Evolutionary conservation across 2,113 vertebrate genomes (phyloP).

Genomic region (Fregata magnificens): DNA sequence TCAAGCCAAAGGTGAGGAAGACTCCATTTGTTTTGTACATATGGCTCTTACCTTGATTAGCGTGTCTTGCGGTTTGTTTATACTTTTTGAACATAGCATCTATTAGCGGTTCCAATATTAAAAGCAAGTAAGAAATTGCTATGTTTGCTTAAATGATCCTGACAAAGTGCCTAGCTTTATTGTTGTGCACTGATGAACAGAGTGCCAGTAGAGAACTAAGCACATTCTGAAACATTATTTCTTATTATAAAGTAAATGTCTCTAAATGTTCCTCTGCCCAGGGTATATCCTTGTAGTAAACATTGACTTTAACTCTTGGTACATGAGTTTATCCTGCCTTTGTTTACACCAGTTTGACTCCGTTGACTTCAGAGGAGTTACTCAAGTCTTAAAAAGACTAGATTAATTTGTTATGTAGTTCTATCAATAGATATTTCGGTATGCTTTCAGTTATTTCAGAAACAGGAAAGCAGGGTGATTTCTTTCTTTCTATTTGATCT

Average conservation of each 20-base stretch:
- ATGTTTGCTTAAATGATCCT: background rate
- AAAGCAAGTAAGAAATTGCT: background rate
- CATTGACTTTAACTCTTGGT: background rate
- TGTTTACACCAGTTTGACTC: background rate
- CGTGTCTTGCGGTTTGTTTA: slow-evolving; percentile 41
- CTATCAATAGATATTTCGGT: background rate
- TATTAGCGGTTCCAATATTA: background rate
- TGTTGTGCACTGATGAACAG: background rate
- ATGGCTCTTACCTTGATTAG: slow-evolving; percentile 66
- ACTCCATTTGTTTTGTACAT: slow-evolving; percentile 74
- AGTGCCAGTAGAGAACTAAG: background rate
- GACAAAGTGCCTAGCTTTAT: background rate
- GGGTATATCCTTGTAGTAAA: background rate
- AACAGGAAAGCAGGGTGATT: background rate
- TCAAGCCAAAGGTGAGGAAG: slow-evolving; percentile 69
- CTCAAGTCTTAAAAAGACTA: background rate
- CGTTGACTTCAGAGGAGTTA: background rate
- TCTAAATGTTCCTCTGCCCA: background rate
- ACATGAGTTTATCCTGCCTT: background rate
- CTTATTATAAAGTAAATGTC: background rate
- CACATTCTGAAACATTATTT: background rate
- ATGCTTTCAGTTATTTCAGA: background rate
- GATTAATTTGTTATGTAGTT: background rate
- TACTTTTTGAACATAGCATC: slow-evolving; percentile 27
- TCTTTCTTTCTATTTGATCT: background rate